These are phyloP conservation scores for Rhea pennata DNA, from an alignment of 2,113 vertebrate species.

Conservation along the genomic window DNA sequence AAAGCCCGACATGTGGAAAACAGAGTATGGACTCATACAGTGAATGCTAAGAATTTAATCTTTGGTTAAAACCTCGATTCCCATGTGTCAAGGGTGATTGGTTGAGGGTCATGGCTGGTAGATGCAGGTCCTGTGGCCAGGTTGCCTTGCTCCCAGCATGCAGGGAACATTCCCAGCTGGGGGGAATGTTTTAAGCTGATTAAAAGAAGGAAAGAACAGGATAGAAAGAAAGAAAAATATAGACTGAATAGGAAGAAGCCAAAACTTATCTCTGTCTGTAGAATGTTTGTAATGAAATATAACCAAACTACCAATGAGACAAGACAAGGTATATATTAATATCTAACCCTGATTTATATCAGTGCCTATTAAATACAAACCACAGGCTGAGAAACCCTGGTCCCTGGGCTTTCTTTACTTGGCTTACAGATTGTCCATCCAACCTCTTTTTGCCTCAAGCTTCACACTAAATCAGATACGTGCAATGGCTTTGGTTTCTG, in stretches of 20 bases:
- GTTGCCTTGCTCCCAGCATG: not conserved
- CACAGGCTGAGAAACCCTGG: not conserved
- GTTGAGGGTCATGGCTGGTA: accelerated
- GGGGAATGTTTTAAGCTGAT: not conserved
- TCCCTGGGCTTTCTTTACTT: not conserved
- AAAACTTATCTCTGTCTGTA: not conserved
- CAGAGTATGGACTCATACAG: not conserved
- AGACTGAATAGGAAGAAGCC: not conserved
- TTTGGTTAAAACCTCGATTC: not conserved
- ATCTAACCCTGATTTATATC: not conserved
- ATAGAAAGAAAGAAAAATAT: not conserved
- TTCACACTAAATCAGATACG: not conserved
- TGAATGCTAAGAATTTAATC: not conserved
- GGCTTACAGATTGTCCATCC: not conserved
- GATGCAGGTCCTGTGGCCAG: not conserved
- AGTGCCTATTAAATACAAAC: not conserved
- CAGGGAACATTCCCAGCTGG: not conserved
- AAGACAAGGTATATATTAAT: not conserved
- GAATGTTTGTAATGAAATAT: not conserved
- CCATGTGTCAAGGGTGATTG: not conserved
- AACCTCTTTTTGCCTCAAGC: not conserved
- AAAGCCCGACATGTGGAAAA: not conserved
- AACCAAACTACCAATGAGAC: not conserved
- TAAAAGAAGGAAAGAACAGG: not conserved
- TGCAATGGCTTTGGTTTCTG: not conserved